Percentiles rank a stretch among this genome's conserved stretches.
Evolutionary conservation across 1,140 invertebrate genomes (phyloP).

Genomic region (Metaphire vulgaris): DNA sequence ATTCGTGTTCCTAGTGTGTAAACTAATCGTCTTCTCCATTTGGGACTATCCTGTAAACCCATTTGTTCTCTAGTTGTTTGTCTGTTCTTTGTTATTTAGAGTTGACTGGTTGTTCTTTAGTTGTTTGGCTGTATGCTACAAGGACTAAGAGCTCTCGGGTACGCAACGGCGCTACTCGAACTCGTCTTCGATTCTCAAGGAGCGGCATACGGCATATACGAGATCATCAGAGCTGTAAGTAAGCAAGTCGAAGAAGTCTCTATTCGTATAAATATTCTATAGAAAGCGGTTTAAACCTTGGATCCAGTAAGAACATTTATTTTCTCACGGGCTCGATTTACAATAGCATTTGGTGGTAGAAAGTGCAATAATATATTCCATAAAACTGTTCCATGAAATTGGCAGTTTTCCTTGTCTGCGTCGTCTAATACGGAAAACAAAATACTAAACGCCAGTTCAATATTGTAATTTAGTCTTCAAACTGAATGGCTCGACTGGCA

Average conservation of each 20-base stretch:
- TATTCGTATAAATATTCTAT: no score
- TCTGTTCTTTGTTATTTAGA: not conserved
- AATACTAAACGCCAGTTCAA: no score
- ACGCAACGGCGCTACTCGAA: not conserved
- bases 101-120: not conserved
- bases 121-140: slow-evolving; percentile 12
- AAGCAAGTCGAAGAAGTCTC: not conserved
- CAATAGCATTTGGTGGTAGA: no score
- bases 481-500: no score
- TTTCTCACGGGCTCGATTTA: no score
- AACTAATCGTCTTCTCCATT: not conserved
- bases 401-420: no score
- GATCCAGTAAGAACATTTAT: no score
- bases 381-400: no score
- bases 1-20: slow-evolving; percentile 25
- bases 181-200: slow-evolving; percentile 13
- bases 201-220: slow-evolving; percentile 8
- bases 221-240: slow-evolving; percentile 19
- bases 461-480: no score
- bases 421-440: no score
- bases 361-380: no score
- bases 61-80: not conserved
- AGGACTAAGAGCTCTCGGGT: slow-evolving; percentile 10
- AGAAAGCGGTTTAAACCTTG: no score
- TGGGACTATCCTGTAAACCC: not conserved